Percentiles rank a stretch among this genome's conserved stretches.
These are phyloP conservation scores for Megatriorchis doriae DNA, from an alignment of 2,113 vertebrate genomes.

Conservation along the genomic window DNA sequence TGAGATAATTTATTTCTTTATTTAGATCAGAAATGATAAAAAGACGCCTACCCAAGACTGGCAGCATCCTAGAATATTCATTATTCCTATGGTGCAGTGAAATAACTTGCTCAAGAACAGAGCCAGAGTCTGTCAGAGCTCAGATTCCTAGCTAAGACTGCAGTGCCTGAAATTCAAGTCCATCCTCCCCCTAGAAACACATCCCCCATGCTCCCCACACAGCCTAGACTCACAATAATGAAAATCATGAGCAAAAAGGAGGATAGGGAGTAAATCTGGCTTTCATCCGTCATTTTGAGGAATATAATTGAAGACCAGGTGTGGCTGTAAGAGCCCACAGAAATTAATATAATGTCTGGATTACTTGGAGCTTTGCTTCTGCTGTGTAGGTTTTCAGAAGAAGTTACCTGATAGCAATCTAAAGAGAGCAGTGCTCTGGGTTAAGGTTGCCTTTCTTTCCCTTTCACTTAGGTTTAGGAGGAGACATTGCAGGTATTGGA, in stretches of 20 bases:
- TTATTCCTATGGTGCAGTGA: not conserved
- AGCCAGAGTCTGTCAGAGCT: not conserved
- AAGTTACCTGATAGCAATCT: not conserved
- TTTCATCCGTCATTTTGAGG: conserved; percentile 40
- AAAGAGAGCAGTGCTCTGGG: not conserved
- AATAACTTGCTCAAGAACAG: conserved; percentile 13
- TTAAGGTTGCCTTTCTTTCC: not conserved
- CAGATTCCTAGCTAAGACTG: not conserved
- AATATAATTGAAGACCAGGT: conserved; percentile 48
- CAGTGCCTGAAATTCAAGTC: conserved; percentile 33
- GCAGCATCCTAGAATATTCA: not conserved
- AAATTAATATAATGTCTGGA: conserved; percentile 10
- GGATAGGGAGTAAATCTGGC: conserved; percentile 8
- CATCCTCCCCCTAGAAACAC: not conserved
- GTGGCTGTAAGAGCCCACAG: conserved; percentile 24
- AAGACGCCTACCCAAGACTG: conserved; percentile 2
- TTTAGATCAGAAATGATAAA: conserved; percentile 31
- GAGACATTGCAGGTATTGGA: not conserved
- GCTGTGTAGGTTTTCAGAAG: not conserved
- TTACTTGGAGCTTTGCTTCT: conserved; percentile 14
- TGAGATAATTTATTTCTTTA: conserved; percentile 7
- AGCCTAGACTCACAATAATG: not conserved
- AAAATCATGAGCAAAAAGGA: conserved; percentile 5
- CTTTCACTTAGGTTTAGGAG: not conserved
- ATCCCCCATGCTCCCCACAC: not conserved